Conservation (phyloP, 2,888 invertebrate genomes). For the Drosophila silvestris region DNA sequence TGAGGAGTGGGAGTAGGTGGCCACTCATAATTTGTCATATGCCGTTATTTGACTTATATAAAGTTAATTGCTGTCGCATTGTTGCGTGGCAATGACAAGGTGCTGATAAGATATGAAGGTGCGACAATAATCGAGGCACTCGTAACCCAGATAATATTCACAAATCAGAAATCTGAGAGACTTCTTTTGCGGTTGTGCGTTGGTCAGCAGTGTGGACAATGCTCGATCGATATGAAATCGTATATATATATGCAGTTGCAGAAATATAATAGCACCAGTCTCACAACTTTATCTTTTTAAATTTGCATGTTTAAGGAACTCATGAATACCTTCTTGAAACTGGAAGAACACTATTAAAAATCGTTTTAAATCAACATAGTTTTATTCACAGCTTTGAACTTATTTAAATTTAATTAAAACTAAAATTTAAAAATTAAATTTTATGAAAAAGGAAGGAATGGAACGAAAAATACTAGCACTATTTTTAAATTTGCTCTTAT, state of each 20-base stretch:
- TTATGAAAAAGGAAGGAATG: not conserved
- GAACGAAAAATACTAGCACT: not conserved
- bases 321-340: not conserved
- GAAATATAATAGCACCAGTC: not conserved
- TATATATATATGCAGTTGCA: not conserved
- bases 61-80: slow-evolving; percentile 41
- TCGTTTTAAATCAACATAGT: rapidly evolving
- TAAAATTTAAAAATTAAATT: not conserved
- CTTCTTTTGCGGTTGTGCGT: not conserved
- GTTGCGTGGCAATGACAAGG: slow-evolving; percentile 25
- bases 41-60: slow-evolving; percentile 41
- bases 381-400: not conserved
- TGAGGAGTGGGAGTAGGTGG: not conserved
- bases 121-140: slow-evolving; percentile 26
- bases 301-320: not conserved
- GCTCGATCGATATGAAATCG: slow-evolving; percentile 52
- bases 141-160: slow-evolving; percentile 54
- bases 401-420: not conserved
- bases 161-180: slow-evolving; percentile 53
- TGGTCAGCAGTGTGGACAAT: slow-evolving; percentile 53
- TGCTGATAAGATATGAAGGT: slow-evolving; percentile 58
- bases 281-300: not conserved
- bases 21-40: slow-evolving; percentile 33
- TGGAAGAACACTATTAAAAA: not conserved
- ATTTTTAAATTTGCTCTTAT: not conserved